Conservation (phyloP, 53 echinoderm and acorn worm genomes). For the Holothuria leucospilota region DNA sequence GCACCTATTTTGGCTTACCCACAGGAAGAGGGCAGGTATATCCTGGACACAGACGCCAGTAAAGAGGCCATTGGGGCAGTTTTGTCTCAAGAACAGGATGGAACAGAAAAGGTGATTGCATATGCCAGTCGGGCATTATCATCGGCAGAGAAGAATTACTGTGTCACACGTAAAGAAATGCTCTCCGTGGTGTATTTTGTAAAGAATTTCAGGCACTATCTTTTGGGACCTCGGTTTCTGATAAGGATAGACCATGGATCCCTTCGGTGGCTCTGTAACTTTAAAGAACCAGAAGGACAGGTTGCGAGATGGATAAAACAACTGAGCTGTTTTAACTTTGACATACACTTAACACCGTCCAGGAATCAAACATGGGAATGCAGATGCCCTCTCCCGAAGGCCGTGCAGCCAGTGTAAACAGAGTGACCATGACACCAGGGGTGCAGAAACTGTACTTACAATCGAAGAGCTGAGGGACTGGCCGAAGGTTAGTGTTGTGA, state of each 20-base stretch:
- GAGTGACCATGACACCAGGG: not conserved
- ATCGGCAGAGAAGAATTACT: not conserved
- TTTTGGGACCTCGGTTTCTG: slow-evolving; percentile 16
- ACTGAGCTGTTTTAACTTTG: not conserved
- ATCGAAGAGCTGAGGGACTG: not conserved
- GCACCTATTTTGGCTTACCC: slow-evolving; percentile 57
- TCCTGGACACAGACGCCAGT: slow-evolving; percentile 59
- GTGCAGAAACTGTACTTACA: not conserved
- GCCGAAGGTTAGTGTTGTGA: not conserved
- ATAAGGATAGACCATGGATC: slow-evolving; percentile 47
- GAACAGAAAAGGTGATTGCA: slow-evolving; percentile 39
- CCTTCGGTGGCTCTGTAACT: slow-evolving; percentile 36
- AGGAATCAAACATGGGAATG: slow-evolving; percentile 25
- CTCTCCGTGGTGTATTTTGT: too few species aligned
- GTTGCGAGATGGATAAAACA: slow-evolving; percentile 11
- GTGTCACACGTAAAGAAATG: slow-evolving; percentile 22
- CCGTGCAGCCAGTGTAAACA: slow-evolving; percentile 16
- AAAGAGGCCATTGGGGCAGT: not conserved
- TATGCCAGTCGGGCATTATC: slow-evolving; percentile 51
- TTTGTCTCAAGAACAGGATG: slow-evolving; percentile 23
- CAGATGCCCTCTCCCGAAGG: slow-evolving; percentile 26
- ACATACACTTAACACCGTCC: slow-evolving; percentile 35
- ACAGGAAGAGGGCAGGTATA: not conserved
- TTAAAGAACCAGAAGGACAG: too few species aligned
- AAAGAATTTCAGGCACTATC: slow-evolving; percentile 44